phyloP scores from a whole-genome alignment of 2,797 vertebrate species.

The Protonibea diacanthus region DNA sequence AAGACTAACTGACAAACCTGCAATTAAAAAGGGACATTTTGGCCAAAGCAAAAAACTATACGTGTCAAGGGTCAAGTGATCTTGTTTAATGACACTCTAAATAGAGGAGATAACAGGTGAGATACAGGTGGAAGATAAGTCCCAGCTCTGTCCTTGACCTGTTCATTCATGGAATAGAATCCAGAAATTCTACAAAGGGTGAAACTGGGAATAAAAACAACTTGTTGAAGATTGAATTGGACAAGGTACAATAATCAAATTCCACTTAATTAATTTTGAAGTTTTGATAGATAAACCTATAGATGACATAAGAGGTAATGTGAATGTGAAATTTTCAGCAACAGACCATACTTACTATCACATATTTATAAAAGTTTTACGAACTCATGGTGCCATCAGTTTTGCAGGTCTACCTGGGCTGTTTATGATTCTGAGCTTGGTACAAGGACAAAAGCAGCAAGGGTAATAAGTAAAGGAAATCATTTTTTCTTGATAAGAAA shows the following conservation, averaged over 20 bases:
- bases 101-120: slow-evolving; percentile 25
- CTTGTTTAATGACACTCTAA: slow-evolving; percentile 19
- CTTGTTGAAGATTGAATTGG: not conserved
- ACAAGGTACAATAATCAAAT: not conserved
- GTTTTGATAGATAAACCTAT: not conserved
- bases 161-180: not conserved
- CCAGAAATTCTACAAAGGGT: not conserved
- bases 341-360: not conserved
- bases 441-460: slow-evolving; percentile 3
- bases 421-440: not conserved
- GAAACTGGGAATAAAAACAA: no score
- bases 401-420: not conserved
- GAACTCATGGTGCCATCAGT: not conserved
- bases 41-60: not conserved
- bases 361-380: not conserved
- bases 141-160: slow-evolving; percentile 12
- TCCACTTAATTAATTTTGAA: not conserved
- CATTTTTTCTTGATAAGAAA: slow-evolving; percentile 30
- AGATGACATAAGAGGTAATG: not conserved
- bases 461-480: not conserved
- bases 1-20: slow-evolving; percentile 14
- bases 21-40: slow-evolving; percentile 18
- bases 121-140: slow-evolving; percentile 7
- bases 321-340: not conserved
- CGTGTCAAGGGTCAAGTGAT: not conserved